Conservation (phyloP, 2,888 invertebrate species). For the Cantharis nigra region DNA sequence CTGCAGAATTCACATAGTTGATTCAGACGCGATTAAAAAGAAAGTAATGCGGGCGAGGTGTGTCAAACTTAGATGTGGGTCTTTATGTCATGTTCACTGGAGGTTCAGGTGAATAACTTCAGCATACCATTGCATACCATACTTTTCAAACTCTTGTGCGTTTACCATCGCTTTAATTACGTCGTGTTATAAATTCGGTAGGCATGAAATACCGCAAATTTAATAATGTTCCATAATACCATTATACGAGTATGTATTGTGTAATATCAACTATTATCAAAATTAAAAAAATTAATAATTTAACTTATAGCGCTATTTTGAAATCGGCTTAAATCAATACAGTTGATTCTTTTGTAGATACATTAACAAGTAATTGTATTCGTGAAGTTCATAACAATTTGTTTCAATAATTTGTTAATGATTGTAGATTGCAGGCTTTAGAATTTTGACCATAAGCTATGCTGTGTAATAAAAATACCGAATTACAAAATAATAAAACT, state of each 20-base stretch:
- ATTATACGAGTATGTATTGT: no score
- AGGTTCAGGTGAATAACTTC: constrained; percentile 23
- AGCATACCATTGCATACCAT: neutral
- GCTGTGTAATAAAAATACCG: neutral
- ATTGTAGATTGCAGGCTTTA: neutral
- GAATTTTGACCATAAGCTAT: neutral
- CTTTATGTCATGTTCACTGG: constrained; percentile 17
- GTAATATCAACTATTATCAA: neutral
- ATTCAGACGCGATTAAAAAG: constrained; percentile 9
- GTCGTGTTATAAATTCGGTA: neutral
- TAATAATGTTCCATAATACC: no score
- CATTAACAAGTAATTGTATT: neutral
- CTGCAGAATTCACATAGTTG: neutral
- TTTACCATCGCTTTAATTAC: neutral
- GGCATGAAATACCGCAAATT: no score
- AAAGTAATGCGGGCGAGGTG: constrained; percentile 22
- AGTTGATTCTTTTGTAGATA: neutral
- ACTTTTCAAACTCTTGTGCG: neutral
- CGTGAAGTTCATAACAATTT: neutral
- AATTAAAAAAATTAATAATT: neutral
- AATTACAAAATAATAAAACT: neutral
- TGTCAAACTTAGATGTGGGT: constrained; percentile 20
- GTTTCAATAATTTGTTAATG: neutral
- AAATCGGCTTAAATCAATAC: neutral
- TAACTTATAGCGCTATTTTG: no score